A percentile compares a stretch with the other conserved stretches of the same genome.
phyloP scores from a whole-genome alignment of 35 echinoderm and acorn worm species.

The Nesometra sesokonis region DNA sequence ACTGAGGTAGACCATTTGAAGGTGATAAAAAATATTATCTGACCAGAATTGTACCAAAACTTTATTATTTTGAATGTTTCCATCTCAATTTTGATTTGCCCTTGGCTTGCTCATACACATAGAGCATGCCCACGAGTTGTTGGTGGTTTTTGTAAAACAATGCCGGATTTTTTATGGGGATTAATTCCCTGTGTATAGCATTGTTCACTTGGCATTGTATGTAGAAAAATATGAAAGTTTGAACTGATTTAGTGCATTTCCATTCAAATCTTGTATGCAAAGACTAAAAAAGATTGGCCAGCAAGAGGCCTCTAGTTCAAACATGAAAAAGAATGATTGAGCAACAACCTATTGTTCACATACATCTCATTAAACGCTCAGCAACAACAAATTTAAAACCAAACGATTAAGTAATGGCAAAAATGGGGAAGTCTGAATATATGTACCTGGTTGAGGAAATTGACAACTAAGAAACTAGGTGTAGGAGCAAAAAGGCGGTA shows the following conservation, averaged over 20 bases:
- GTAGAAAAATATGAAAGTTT: slow-evolving; percentile 22
- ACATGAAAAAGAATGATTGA: slow-evolving; percentile 29
- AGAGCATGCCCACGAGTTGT: slow-evolving; percentile 28
- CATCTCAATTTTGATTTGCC: slow-evolving; percentile 22
- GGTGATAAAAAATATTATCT: background rate
- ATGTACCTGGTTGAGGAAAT: no score
- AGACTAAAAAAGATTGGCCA: slow-evolving; percentile 44
- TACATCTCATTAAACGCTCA: background rate
- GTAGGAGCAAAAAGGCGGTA: no score
- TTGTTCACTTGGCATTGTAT: slow-evolving; percentile 52
- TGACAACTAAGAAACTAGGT: no score
- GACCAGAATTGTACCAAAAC: slow-evolving; percentile 4
- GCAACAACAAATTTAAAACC: background rate
- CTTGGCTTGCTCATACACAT: background rate
- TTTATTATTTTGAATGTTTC: slow-evolving; percentile 38
- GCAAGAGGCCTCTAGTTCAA: slow-evolving; percentile 35
- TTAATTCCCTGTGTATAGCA: slow-evolving; percentile 47
- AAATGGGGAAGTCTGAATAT: no score
- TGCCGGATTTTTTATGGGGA: slow-evolving; percentile 43
- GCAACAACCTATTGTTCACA: no score
- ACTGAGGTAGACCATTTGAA: slow-evolving; percentile 6
- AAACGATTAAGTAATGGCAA: no score
- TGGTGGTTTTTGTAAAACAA: slow-evolving; percentile 42
- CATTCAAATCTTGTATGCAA: slow-evolving; percentile 58
- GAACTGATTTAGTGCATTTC: slow-evolving; percentile 34